A percentile compares a stretch with the other conserved stretches of the same genome.
Evolutionary conservation across 2,797 vertebrate genomes (phyloP).

Genomic region (Gambelia wislizenii): DNA sequence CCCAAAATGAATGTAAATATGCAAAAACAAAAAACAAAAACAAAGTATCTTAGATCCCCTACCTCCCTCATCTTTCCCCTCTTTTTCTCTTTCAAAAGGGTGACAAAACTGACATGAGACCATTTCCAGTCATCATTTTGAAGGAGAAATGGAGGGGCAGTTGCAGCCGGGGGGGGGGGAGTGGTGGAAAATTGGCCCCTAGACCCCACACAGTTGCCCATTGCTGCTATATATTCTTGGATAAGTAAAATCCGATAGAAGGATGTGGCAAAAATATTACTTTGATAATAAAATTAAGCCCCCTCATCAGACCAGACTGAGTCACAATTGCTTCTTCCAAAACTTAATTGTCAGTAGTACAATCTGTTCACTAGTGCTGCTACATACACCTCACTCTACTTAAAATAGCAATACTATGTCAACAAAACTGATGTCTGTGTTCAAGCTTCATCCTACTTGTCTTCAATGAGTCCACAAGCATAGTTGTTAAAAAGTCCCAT

Average conservation of each 20-base stretch:
- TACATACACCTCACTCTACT: neutral
- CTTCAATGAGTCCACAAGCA: neutral
- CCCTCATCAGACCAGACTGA: neutral
- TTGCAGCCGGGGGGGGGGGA: no score
- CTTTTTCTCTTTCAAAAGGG: no score
- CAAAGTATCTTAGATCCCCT: no score
- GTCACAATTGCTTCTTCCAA: neutral
- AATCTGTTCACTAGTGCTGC: neutral
- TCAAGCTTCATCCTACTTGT: neutral
- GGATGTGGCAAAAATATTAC: neutral
- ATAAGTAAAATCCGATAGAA: conserved; percentile 18
- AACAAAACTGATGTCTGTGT: neutral
- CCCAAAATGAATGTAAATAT: no score
- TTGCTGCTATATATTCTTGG: conserved; percentile 34
- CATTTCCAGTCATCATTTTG: no score
- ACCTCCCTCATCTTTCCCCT: no score
- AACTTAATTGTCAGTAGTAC: neutral
- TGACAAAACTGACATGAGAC: no score
- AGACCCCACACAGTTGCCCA: no score
- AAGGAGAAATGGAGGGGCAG: no score
- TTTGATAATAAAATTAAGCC: neutral
- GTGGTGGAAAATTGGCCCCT: no score
- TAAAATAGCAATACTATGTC: neutral
- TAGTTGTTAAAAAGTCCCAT: neutral
- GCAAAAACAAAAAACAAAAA: no score